Evolutionary conservation across 1,140 invertebrate genomes (phyloP).

Genomic region (Gryon sp.): DNA sequence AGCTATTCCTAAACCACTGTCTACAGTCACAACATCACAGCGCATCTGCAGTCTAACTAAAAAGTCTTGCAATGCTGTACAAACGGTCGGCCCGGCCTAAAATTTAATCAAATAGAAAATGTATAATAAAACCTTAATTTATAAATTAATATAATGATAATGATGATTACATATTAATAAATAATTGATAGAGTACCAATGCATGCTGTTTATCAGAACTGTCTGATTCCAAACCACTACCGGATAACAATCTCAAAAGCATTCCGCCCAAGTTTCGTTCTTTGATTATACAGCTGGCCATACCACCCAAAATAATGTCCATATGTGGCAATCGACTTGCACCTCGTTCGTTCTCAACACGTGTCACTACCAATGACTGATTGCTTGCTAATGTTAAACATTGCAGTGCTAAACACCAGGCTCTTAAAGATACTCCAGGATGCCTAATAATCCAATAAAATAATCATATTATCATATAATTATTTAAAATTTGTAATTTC

Average conservation of each 20-base stretch:
- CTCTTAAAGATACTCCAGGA: constrained; percentile 84
- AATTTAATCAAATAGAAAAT: too few species aligned
- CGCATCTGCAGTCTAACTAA: constrained; percentile 85
- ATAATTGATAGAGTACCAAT: constrained; percentile 75
- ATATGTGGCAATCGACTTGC: constrained; percentile 69
- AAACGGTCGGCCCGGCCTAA: constrained; percentile 89
- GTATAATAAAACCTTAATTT: too few species aligned
- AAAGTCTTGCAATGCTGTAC: constrained; percentile 86
- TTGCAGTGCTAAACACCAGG: constrained; percentile 86
- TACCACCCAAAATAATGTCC: constrained; percentile 74
- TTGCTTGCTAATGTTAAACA: constrained; percentile 82
- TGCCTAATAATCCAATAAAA: constrained; percentile 80
- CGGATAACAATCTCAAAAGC: constrained; percentile 86
- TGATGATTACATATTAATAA: constrained; percentile 62
- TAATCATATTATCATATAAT: too few species aligned
- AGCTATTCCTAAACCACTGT: constrained; percentile 81
- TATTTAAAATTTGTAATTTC: constrained; percentile 16
- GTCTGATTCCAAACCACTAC: constrained; percentile 80
- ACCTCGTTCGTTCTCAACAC: constrained; percentile 67
- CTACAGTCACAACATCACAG: constrained; percentile 82
- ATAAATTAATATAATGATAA: too few species aligned
- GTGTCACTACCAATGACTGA: constrained; percentile 69
- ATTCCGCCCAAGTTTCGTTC: constrained; percentile 87
- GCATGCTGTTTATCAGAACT: constrained; percentile 79
- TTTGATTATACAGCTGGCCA: constrained; percentile 83